Conservation (phyloP, 2,113 vertebrate species). For the Indri indri region DNA sequence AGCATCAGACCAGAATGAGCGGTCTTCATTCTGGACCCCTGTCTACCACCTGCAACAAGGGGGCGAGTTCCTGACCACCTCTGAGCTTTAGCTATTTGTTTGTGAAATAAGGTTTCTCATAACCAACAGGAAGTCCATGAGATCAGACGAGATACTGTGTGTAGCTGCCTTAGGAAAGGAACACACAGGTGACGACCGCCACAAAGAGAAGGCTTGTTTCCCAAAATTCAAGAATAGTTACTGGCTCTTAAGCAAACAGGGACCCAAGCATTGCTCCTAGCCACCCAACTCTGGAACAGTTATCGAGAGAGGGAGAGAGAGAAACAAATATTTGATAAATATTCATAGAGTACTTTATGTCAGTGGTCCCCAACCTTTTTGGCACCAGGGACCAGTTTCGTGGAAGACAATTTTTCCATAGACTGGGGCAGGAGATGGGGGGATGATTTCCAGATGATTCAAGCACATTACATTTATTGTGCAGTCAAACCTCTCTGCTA, state of each 20-base stretch:
- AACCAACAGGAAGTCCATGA: fast-evolving
- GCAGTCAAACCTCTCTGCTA: no score
- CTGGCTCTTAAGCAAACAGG: background rate
- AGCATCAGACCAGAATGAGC: background rate
- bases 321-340: background rate
- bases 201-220: fast-evolving
- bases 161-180: fast-evolving
- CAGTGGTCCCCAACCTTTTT: no score
- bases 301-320: background rate
- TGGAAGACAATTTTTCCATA: no score
- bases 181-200: fast-evolving
- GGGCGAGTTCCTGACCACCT: no score
- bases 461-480: no score
- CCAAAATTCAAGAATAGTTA: background rate
- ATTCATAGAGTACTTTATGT: background rate
- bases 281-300: no score
- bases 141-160: fast-evolving
- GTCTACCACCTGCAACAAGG: fast-evolving
- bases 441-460: no score
- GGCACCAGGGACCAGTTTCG: no score
- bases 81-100: background rate
- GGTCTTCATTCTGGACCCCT: no score
- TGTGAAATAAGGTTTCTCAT: background rate
- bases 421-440: no score
- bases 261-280: background rate